Base-by-base conservation (phyloP, 2,888 invertebrate species). In the Pristionchus fissidentatus region DNA sequence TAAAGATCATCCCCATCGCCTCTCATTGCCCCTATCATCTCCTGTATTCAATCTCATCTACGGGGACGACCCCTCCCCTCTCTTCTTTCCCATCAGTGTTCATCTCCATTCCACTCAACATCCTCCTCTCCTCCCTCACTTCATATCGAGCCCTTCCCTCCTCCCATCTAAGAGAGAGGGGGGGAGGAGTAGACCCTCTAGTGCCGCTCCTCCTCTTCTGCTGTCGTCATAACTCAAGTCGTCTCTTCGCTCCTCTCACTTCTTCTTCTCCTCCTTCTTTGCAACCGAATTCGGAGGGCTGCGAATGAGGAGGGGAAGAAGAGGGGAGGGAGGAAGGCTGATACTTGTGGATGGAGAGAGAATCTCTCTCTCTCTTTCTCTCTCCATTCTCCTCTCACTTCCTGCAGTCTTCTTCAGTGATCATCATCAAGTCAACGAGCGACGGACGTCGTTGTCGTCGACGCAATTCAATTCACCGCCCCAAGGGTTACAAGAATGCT, bases 171-270 rank as follows among this genome's bases (percentile, higher is more conserved):
- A n/a, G n/a, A n/a, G n/a, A n/a, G n/a, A n/a, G n/a, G n/a, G n/a
- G n/a, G n/a, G n/a, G n/a, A n/a, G n/a, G n/a, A n/a, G n/a, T n/a
- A n/a, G n/a, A n/a, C n/a, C n/a, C n/a, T n/a, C n/a, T n/a, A 26
- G 8, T 73, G 43, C 35, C 38, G 32, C 78, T 41, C 78, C 55
- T 35, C 49, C 35, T 55, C 41, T 38, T 78, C 78, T 78, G 52
- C 78, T 78, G 55, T 78, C 52, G 78, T 78, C 78, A 78, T 78
- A 78, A 55, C 78, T 55, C 78, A 52, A 52, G 52, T 78, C 78
- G 52, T 55, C n/a, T 29, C 62, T 35, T 46, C 77, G 29, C 43
- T 46, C 73, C 29, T 46, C 43, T 46, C 46, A 46, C 46, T 73
- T 46, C 49, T 49, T 49, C 43, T 46, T 43, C 29, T 46, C 43